phyloP scores from a whole-genome alignment of 1,140 invertebrate species.

The Sitobion miscanthi region DNA sequence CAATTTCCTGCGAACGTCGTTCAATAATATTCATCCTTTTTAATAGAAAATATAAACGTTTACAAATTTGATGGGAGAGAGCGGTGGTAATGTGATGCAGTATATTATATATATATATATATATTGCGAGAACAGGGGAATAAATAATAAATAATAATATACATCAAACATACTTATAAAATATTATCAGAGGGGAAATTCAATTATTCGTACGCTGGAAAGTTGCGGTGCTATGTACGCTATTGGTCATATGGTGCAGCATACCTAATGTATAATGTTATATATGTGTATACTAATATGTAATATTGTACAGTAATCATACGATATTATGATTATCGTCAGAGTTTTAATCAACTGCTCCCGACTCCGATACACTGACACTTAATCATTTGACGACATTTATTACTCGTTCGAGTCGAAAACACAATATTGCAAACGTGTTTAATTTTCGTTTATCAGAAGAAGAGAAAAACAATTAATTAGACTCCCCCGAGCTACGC shows the following conservation, averaged over 20 bases:
- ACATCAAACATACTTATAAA: neutral
- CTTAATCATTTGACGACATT: constrained; percentile 31
- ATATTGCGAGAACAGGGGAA: neutral
- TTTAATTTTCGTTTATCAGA: constrained; percentile 27
- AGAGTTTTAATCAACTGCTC: neutral
- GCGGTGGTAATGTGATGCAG: neutral
- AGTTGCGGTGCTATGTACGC: neutral
- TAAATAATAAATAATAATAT: constrained; percentile 11
- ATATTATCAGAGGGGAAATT: neutral
- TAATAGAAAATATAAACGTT: neutral
- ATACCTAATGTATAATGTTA: neutral
- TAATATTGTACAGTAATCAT: neutral
- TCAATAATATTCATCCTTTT: neutral
- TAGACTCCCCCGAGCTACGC: neutral
- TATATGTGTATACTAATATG: neutral
- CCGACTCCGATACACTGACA: neutral
- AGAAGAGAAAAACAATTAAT: constrained; percentile 10
- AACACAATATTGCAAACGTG: neutral
- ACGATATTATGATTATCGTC: neutral
- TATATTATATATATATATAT: neutral
- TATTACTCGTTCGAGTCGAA: neutral
- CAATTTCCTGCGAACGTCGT: neutral
- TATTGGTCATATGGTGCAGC: neutral
- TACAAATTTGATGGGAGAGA: neutral
- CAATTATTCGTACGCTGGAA: neutral